These are phyloP conservation scores for Diorhabda elongata DNA, from an alignment of 1,140 invertebrate genomes.

Conservation along the genomic window DNA sequence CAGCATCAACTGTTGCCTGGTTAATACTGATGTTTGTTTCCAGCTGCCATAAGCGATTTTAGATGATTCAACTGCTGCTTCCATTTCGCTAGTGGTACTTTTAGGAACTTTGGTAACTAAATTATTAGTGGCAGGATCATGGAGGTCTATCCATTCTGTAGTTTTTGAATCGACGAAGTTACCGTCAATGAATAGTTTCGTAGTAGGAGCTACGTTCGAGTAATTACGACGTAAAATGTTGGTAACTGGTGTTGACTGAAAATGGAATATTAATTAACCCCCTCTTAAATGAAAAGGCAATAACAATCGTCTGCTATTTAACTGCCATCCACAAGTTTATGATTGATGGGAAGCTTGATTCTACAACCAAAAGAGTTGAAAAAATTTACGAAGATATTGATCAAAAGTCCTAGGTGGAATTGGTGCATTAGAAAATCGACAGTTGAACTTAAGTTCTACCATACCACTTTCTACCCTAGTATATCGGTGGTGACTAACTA, in stretches of 20 bases:
- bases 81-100: conserved; percentile 84
- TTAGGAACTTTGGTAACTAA: conserved; percentile 84
- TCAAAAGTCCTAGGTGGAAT: too few species aligned
- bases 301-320: too few species aligned
- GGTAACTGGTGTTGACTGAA: conserved; percentile 19
- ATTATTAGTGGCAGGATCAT: conserved; percentile 90
- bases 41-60: conserved; percentile 79
- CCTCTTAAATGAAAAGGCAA: too few species aligned
- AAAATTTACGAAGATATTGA: too few species aligned
- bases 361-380: too few species aligned
- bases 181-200: conserved; percentile 94
- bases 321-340: too few species aligned
- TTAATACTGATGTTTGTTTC: conserved; percentile 89
- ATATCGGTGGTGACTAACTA: too few species aligned
- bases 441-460: too few species aligned
- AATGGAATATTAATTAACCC: not conserved
- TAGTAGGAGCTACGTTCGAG: conserved; percentile 56
- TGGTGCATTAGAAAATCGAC: too few species aligned
- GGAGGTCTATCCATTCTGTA: conserved; percentile 88
- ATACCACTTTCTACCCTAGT: too few species aligned
- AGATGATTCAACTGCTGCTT: conserved; percentile 80
- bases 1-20: conserved; percentile 95
- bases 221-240: conserved; percentile 30
- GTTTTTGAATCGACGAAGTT: conserved; percentile 92
- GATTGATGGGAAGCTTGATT: too few species aligned